Base-by-base conservation (phyloP, 2,113 vertebrate species). In the Athene noctua region DNA sequence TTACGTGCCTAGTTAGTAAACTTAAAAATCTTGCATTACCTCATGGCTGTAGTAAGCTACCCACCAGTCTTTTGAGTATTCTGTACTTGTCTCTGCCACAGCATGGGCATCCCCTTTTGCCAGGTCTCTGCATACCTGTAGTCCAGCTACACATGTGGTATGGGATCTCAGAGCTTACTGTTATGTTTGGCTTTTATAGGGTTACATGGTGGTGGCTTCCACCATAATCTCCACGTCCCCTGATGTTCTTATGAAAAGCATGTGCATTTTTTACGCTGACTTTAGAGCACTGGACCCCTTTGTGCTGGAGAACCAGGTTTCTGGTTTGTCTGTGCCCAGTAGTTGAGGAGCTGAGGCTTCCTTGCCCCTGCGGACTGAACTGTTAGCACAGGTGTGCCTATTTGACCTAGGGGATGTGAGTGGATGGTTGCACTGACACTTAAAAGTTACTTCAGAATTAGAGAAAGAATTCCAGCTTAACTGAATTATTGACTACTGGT, bases 401-500 rank as follows among this genome's bases (percentile, higher is more conserved):
- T 71, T 68, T 77, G 18, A 55, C 16, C 29, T 21, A 7, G 40
- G 54, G 6, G 15, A n/a, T 0, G 2, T 7, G 55, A 55, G 22
- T 13, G 23, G 4, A 11, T 82, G 26, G 36, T 49, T 63, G 34
- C 26, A 29, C 3, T 71, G 78, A 83, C 75, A 81, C 81, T 94
- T 96, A 92, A 81, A 62, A 86, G 71, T 80, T 93, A 30, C 73
- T 95, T 96, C 32, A 61, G 94, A 92, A 44, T 94, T 59, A 75
- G 38, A 95, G 82, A 94, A 87, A 52, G 46, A 97, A 90, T 93
- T 94, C 82, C 40, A 94, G 66, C 92, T 80, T 90, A 91, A 94
- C 54, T 89, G 55, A 97, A 93, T 96, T 88, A 94, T 14, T 59
- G 66, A 81, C 62, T 95, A 38, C 15, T 70, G 84, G 46, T 96